Evolutionary conservation across 1,140 invertebrate genomes (phyloP).

Genomic region (Kradibia gibbosae): DNA sequence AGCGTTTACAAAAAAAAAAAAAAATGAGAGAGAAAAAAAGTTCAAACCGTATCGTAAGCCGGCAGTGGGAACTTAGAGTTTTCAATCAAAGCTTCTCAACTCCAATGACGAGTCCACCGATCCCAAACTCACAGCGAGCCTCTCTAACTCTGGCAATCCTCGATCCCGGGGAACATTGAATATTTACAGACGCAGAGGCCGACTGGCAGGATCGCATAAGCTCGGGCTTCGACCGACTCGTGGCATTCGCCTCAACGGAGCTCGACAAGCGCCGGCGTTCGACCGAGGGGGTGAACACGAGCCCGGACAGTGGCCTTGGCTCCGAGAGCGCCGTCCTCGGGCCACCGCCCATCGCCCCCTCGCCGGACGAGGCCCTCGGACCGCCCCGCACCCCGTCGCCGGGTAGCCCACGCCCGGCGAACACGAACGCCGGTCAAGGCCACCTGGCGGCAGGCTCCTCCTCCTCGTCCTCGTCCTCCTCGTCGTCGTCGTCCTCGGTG

Average conservation of each 20-base stretch:
- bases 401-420: constrained; percentile 74
- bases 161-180: not conserved
- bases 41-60: too few species aligned
- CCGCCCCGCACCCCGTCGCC: constrained; percentile 81
- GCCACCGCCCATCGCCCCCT: constrained; percentile 73
- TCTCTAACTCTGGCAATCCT: not conserved
- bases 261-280: constrained; percentile 85
- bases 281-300: constrained; percentile 83
- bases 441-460: constrained; percentile 44
- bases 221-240: constrained; percentile 88
- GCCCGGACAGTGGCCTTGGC: constrained; percentile 85
- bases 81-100: constrained; percentile 34
- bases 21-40: not conserved
- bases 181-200: constrained; percentile 71
- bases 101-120: too few species aligned
- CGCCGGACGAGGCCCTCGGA: constrained; percentile 73
- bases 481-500: constrained; percentile 52
- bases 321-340: constrained; percentile 77
- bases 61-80: not conserved
- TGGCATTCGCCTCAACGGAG: constrained; percentile 89
- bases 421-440: constrained; percentile 53
- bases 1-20: not conserved
- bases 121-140: not conserved
- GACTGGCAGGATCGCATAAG: constrained; percentile 90
- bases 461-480: not conserved